Percentiles rank a stretch among this genome's conserved stretches.
Evolutionary conservation across 2,797 vertebrate species (phyloP).

Genomic region (Megalops cyprinoides): DNA sequence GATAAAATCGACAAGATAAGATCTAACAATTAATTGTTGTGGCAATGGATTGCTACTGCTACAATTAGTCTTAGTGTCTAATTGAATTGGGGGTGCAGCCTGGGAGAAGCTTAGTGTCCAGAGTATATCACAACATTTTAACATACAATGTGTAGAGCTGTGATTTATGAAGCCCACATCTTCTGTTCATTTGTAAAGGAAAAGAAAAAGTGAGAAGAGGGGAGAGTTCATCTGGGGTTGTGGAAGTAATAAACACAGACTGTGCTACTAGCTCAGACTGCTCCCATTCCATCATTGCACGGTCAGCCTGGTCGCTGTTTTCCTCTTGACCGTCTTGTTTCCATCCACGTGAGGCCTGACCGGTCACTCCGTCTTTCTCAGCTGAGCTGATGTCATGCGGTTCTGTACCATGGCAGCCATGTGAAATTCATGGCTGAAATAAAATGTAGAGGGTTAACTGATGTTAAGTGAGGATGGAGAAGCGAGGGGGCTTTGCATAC

Average conservation of each 20-base stretch:
- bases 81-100: not conserved
- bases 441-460: too few species aligned
- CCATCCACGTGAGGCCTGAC: not conserved
- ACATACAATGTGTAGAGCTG: not conserved
- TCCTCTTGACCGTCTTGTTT: not conserved
- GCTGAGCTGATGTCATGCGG: not conserved
- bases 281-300: not conserved
- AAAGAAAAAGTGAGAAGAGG: constrained; percentile 1
- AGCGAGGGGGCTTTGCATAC: not conserved
- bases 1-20: constrained; percentile 27
- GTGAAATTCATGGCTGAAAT: not conserved
- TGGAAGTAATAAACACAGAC: not conserved
- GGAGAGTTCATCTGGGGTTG: constrained; percentile 3
- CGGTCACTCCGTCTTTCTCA: not conserved
- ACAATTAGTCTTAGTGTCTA: not conserved
- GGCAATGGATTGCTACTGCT: not conserved
- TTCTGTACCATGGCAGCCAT: not conserved
- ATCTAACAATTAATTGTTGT: constrained; percentile 20
- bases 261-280: not conserved
- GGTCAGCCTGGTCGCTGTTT: not conserved
- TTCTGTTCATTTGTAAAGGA: constrained; percentile 16
- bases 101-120: not conserved
- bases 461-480: too few species aligned
- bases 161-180: constrained; percentile 31
- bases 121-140: constrained; percentile 13